phyloP scores from a whole-genome alignment of 2,797 vertebrate species.

The Chaenodraco wilsoni region DNA sequence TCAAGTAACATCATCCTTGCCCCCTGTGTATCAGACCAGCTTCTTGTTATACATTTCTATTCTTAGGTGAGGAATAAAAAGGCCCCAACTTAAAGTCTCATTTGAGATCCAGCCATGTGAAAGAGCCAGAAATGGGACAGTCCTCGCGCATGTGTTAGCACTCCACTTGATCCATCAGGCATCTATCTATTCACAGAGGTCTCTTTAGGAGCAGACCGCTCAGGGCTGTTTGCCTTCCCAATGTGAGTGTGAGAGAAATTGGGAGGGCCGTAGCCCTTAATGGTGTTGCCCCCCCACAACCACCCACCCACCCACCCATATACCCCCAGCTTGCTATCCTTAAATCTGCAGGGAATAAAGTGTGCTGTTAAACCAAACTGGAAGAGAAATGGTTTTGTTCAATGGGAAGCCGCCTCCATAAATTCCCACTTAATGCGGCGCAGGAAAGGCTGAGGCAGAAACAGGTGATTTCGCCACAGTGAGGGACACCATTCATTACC shows the following conservation, averaged over 20 bases:
- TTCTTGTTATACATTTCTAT: conserved; percentile 68
- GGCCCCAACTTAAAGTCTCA: conserved; percentile 48
- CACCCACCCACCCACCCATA: neutral
- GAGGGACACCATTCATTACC: conserved; percentile 75
- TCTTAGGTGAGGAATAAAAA: conserved; percentile 61
- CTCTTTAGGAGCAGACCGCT: conserved; percentile 73
- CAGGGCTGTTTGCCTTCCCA: conserved; percentile 77
- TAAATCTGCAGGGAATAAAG: conserved; percentile 83
- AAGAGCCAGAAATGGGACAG: conserved; percentile 70
- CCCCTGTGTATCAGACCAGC: conserved; percentile 52
- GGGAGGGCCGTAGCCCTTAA: conserved; percentile 73
- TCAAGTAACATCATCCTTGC: conserved; percentile 51
- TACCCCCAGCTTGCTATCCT: conserved; percentile 66
- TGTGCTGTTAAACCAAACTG: conserved; percentile 83
- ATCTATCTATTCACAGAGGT: conserved; percentile 77
- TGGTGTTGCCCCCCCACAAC: conserved; percentile 54
- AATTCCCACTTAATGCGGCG: conserved; percentile 81
- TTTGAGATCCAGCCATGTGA: conserved; percentile 65
- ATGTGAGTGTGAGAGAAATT: conserved; percentile 74
- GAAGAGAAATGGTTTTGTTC: conserved; percentile 85
- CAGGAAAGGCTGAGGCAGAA: conserved; percentile 76
- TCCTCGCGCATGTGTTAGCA: conserved; percentile 65
- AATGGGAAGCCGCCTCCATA: conserved; percentile 80
- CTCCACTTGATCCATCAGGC: conserved; percentile 74
- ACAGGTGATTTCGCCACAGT: conserved; percentile 77